Base-by-base conservation (phyloP, 37 sponge, comb jelly and placozoan genomes). In the Bolinopsis microptera region DNA sequence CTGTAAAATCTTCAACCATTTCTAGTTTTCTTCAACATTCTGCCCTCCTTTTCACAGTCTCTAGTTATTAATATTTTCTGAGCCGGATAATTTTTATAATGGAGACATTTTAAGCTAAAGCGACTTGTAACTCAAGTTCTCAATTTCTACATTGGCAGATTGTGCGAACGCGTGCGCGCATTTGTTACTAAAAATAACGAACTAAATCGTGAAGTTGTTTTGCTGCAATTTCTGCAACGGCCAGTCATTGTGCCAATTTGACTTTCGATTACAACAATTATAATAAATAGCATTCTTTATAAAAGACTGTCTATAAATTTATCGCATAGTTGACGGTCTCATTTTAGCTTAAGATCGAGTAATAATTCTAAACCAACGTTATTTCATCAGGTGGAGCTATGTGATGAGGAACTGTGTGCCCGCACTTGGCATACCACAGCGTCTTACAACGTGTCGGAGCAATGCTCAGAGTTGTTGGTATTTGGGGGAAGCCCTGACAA, bases 401-500 rank as follows among this genome's bases (percentile, higher is more conserved):
- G 90, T 24, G 61, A 39, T 5, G 90, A 39, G 61, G 18, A 18
- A 26, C 36, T n/a, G 13, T 86, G 90, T 40, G 90, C 61, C 13
- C 1, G 90, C 9, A 86, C 90, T 23, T 86, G 90, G 90, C 90
- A 86, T 27, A 86, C 90, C 0, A 40, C 90, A 5, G 90, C 35
- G 8, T 40, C 61, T 25, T 27, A 86, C 61, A 24, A 35, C 0
- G 61, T 41, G 30, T 86, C 90, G 0, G 21, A 32, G 1, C 13
- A 86, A 40, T 86, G 90, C 35, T 36, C 61, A n/a, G 90, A 86
- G 28, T 3, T 86, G 30, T 48, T 86, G 61, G 90, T 86, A 1
- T 86, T 86, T 86, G 90, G 90, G 23, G 90, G 90, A 3, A 86
- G 90, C 39, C 90, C 90, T 34, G 90, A 86, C 48, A 86, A 86